A percentile compares a stretch with the other conserved stretches of the same genome.
Conservation (phyloP, 2,888 invertebrate genomes). For the Catocala sponsa region DNA sequence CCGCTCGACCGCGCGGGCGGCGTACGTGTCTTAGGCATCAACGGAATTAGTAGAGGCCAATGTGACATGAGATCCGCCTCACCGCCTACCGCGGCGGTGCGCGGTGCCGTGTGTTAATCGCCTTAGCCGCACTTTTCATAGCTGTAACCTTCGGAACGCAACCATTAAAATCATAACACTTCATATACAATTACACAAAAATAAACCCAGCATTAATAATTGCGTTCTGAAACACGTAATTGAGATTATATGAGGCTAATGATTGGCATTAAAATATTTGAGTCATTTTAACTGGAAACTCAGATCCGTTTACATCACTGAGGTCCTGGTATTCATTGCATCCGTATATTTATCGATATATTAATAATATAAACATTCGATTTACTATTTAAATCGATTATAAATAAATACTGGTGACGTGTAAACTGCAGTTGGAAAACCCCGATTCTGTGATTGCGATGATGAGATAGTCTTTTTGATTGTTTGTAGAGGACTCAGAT, state of each 20-base stretch:
- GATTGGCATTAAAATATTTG: slow-evolving; percentile 12
- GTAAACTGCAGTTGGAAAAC: neutral
- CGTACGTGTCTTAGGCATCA: too few relatives aligned
- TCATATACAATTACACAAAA: neutral
- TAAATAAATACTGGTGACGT: neutral
- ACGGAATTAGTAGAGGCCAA: too few relatives aligned
- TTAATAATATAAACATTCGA: slow-evolving; percentile 22
- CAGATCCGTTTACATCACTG: slow-evolving; percentile 35
- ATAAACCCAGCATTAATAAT: neutral
- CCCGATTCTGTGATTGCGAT: too few relatives aligned
- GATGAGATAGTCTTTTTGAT: too few relatives aligned
- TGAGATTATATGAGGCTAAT: neutral
- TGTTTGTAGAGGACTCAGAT: neutral
- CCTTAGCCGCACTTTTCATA: neutral
- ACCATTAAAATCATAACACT: neutral
- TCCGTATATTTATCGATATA: slow-evolving; percentile 31
- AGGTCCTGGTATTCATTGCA: slow-evolving; percentile 34
- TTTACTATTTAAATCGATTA: neutral
- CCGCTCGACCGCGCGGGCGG: too few relatives aligned
- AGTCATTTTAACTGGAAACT: slow-evolving; percentile 19
- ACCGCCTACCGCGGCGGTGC: too few relatives aligned
- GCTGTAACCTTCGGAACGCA: neutral
- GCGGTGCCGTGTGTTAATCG: too few relatives aligned
- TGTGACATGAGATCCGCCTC: too few relatives aligned
- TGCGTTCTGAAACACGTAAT: neutral